Evolutionary conservation across 2,888 invertebrate genomes (phyloP).

Genomic region (Meta bourneti): DNA sequence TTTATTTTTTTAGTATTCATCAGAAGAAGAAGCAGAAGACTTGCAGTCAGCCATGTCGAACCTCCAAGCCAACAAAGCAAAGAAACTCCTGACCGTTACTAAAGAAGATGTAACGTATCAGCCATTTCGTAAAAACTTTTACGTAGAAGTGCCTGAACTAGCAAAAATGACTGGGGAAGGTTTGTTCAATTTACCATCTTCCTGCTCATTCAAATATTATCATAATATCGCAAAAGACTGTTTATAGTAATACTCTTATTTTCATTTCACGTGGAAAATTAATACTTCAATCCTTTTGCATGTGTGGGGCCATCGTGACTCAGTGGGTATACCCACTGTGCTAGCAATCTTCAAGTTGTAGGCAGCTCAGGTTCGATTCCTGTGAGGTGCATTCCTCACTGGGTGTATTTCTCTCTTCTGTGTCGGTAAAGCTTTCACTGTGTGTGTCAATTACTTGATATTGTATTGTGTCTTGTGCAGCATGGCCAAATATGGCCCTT

Average conservation of each 20-base stretch:
- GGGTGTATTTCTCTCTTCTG: too few relatives aligned
- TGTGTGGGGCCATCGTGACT: too few relatives aligned
- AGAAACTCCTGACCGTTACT: constrained; percentile 96
- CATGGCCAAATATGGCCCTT: too few relatives aligned
- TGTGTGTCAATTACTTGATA: too few relatives aligned
- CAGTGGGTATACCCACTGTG: too few relatives aligned
- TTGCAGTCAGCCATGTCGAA: constrained; percentile 82
- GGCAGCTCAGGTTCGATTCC: too few relatives aligned
- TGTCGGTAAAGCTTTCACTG: too few relatives aligned
- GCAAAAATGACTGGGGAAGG: constrained; percentile 91
- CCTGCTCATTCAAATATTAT: too few relatives aligned
- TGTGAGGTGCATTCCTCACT: too few relatives aligned
- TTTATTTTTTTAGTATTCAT: constrained; percentile 87
- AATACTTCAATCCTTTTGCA: neutral
- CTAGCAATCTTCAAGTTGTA: too few relatives aligned
- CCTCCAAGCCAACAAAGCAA: constrained; percentile 89
- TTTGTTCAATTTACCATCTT: constrained; percentile 81
- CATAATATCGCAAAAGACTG: constrained; percentile 81
- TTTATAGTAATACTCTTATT: constrained; percentile 84
- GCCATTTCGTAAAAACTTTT: constrained; percentile 95
- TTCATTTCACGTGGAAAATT: neutral
- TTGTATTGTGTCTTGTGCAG: too few relatives aligned
- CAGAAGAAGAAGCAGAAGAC: constrained; percentile 97
- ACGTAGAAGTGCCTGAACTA: constrained; percentile 98
- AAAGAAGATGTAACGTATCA: constrained; percentile 92